Base-by-base conservation (phyloP, 2,113 vertebrate genomes). In the Vulpes lagopus region DNA sequence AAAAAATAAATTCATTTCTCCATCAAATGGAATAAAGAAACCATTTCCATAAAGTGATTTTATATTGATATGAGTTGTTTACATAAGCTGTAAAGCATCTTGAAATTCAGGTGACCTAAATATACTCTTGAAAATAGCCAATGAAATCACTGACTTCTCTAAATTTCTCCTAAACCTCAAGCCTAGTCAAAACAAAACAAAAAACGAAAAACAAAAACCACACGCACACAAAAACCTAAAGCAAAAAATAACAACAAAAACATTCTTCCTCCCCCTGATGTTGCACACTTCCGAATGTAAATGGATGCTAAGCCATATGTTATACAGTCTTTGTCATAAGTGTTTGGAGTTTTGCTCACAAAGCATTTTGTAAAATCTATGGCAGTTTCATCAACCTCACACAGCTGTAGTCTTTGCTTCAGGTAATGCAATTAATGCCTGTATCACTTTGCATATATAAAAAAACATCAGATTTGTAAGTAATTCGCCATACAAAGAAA, bases 81-180 rank as follows among this genome's bases (percentile, higher is more conserved):
- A 80, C 30, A 43, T 65, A 49, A 38, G 20, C 51, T 76, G 20
- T 57, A 62, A 95, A 94, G 69, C 67, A 79, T 73, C 16, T 80
- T 81, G 25, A 97, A 94, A 91, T 91, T 94, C 32, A 87, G 32
- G 30, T 73, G 87, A 90, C 80, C 51, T 89, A 97, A 74, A 74
- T 82, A 74, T 62, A 69, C 0, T 76, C 62, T 90, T 91, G 76
- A 43, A 89, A 96, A 73, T 32, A 91, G 78, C 30, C 38, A 57
- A 19, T 83, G 25, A 84, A 74, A 49, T 84, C 67, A 78, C 2
- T 20, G 35, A 85, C 23, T 64, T 38, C 55, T 88, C 35, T n/a
- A 81, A 96, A 65, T 81, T 81, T 38, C 32, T 76, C 32, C 60
- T 43, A 65, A 91, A 43, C 20, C 12, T 89, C 35, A 51, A 88